phyloP scores from a whole-genome alignment of 2,888 invertebrate species.

The Cosmopolites sordidus region DNA sequence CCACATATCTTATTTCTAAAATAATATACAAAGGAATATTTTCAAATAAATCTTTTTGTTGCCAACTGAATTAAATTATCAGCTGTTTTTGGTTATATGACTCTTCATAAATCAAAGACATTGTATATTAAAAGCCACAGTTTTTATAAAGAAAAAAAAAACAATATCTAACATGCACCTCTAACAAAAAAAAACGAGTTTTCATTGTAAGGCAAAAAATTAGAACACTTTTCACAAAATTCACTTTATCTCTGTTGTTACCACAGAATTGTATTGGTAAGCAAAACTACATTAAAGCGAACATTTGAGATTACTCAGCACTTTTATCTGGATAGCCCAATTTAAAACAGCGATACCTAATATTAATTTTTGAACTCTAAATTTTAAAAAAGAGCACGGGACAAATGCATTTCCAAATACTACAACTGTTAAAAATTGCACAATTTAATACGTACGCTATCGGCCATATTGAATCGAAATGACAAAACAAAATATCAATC shows the following conservation, averaged over 20 bases:
- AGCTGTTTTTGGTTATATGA: slow-evolving; percentile 3
- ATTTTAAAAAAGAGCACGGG: slow-evolving; percentile 26
- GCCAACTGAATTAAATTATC: background rate
- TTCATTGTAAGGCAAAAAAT: background rate
- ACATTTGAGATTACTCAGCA: slow-evolving; percentile 12
- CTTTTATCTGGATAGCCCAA: background rate
- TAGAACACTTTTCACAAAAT: background rate
- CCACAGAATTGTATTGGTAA: background rate
- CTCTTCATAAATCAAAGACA: background rate
- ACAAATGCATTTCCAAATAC: background rate
- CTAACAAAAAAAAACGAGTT: background rate
- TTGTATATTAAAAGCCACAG: background rate
- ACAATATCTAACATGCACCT: background rate
- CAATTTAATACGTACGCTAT: slow-evolving; percentile 37
- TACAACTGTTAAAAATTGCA: slow-evolving; percentile 24
- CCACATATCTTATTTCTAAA: slow-evolving; percentile 11
- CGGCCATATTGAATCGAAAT: slow-evolving; percentile 41
- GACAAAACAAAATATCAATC: slow-evolving; percentile 35
- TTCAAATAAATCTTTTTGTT: background rate
- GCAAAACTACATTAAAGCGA: no score
- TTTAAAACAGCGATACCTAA: background rate
- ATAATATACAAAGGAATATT: background rate
- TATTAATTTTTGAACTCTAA: slow-evolving; percentile 1
- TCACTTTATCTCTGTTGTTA: slow-evolving; percentile 2
- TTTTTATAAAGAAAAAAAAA: slow-evolving; percentile 7